phyloP scores from a whole-genome alignment of 92 coral and sea anemone species.

The Siderastrea radians region DNA sequence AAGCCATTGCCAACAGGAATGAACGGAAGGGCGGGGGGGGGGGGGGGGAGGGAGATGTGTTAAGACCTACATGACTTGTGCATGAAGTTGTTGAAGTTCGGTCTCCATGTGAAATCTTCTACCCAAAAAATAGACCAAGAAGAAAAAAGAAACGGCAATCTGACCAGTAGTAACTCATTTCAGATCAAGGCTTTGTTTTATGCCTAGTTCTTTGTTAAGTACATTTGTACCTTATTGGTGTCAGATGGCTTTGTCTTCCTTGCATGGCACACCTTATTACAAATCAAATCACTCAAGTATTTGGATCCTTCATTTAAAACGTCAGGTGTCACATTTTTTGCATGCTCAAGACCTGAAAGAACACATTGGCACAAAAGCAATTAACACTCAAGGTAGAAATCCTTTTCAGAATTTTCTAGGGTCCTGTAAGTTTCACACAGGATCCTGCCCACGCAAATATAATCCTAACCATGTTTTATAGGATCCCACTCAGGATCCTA shows the following conservation, averaged over 20 bases:
- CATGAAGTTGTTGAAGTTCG: too few relatives aligned
- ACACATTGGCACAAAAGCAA: background rate
- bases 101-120: too few relatives aligned
- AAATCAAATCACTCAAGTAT: conserved; percentile 44
- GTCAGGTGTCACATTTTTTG: background rate
- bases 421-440: too few relatives aligned
- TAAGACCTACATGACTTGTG: too few relatives aligned
- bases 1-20: background rate
- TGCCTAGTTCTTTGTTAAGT: background rate
- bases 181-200: background rate
- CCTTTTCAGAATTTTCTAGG: too few relatives aligned
- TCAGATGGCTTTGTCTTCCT: conserved; percentile 21
- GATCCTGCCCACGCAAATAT: too few relatives aligned
- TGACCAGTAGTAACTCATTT: too few relatives aligned
- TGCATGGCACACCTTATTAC: conserved; percentile 59
- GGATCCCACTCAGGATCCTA: too few relatives aligned
- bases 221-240: conserved; percentile 19
- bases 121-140: too few relatives aligned
- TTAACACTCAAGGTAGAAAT: background rate
- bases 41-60: background rate
- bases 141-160: too few relatives aligned
- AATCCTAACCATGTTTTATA: too few relatives aligned
- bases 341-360: conserved; percentile 38
- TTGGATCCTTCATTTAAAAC: conserved; percentile 42
- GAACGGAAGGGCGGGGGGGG: background rate